Evolutionary conservation across 2,797 vertebrate species (phyloP).

Genomic region (Cuniculus paca): DNA sequence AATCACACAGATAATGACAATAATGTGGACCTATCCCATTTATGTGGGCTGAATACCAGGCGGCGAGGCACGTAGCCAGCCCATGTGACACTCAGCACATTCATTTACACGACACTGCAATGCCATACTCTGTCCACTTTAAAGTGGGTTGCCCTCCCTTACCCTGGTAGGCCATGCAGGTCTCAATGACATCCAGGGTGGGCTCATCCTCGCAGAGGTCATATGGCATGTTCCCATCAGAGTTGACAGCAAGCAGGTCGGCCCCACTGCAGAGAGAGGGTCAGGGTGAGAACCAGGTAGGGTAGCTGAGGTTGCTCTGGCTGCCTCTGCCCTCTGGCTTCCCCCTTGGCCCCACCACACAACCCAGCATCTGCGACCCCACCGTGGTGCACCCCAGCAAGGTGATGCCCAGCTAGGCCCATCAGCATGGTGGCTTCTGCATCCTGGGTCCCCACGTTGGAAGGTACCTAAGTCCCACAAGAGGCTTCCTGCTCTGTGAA

Average conservation of each 20-base stretch:
- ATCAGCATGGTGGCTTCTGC: neutral
- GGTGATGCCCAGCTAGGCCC: neutral
- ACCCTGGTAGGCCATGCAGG: constrained; percentile 98
- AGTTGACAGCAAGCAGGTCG: constrained; percentile 96
- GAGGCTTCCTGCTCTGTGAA: neutral
- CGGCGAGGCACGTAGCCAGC: neutral
- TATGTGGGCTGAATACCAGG: neutral
- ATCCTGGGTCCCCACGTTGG: neutral
- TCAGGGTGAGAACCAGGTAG: constrained; percentile 26
- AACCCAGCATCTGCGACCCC: neutral
- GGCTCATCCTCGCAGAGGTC: constrained; percentile 98
- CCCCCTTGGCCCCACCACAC: neutral
- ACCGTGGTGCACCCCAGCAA: neutral
- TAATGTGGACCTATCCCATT: neutral
- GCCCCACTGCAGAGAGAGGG: constrained; percentile 91
- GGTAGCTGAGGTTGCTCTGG: neutral
- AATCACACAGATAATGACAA: neutral
- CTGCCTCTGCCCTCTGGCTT: neutral
- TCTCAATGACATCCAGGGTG: constrained; percentile 98
- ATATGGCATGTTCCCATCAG: constrained; percentile 99
- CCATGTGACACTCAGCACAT: fast-evolving
- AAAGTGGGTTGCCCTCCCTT: constrained; percentile 47
- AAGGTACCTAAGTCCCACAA: neutral
- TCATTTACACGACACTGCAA: too few species aligned
- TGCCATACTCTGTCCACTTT: neutral